A percentile compares a stretch with the other conserved stretches of the same genome.
These are phyloP conservation scores for Melieria picta DNA, from an alignment of 2,888 invertebrate genomes.

Conservation along the genomic window DNA sequence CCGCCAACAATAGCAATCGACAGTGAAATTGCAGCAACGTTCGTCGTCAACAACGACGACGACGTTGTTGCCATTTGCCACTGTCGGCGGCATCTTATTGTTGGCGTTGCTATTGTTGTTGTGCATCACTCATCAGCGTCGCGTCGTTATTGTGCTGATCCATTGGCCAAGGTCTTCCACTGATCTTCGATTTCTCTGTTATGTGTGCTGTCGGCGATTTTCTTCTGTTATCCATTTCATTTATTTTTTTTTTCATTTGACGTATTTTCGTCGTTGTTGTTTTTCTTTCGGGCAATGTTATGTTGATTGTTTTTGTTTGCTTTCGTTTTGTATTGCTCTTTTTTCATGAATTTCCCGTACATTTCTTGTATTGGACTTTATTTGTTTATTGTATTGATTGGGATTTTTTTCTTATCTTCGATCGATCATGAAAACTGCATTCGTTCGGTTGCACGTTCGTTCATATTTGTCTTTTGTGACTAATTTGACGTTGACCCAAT, in stretches of 20 bases:
- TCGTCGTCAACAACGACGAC: slow-evolving; percentile 22
- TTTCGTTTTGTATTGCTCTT: too few relatives aligned
- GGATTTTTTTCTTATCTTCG: too few relatives aligned
- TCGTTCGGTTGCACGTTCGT: neutral
- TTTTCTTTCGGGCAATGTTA: slow-evolving; percentile 13
- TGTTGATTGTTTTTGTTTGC: neutral
- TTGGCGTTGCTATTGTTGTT: slow-evolving; percentile 10
- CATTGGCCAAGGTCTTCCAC: slow-evolving; percentile 50
- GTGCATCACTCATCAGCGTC: slow-evolving; percentile 6
- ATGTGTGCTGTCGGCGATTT: neutral
- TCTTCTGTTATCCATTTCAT: too few relatives aligned
- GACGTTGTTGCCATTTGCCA: neutral
- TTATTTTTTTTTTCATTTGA: slow-evolving; percentile 8
- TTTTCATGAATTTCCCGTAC: too few relatives aligned
- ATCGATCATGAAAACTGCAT: too few relatives aligned
- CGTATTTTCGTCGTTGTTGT: slow-evolving; percentile 14
- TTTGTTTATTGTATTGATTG: too few relatives aligned
- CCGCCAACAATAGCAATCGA: neutral
- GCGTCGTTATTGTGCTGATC: slow-evolving; percentile 4
- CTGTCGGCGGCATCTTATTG: neutral
- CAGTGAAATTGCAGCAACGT: neutral
- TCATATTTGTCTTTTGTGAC: slow-evolving; percentile 28
- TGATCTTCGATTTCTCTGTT: slow-evolving; percentile 54
- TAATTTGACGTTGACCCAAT: slow-evolving; percentile 49
- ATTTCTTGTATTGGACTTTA: too few relatives aligned